phyloP scores from a whole-genome alignment of 2,797 vertebrate species.

The Pteronotus mesoamericanus region DNA sequence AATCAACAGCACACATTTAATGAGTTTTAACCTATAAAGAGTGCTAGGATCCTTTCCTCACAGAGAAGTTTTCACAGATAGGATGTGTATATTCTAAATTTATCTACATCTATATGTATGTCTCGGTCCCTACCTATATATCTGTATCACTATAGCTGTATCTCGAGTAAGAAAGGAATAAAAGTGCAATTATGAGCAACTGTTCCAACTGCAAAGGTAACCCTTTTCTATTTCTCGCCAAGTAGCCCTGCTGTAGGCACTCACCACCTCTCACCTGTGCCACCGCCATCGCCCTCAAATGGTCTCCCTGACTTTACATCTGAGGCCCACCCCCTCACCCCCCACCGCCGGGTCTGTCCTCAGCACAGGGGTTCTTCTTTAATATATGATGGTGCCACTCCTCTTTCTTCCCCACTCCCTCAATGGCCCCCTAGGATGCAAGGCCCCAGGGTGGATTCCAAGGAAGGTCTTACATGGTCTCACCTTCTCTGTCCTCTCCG shows the following conservation, averaged over 20 bases:
- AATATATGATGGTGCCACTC: neutral
- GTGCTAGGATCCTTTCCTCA: neutral
- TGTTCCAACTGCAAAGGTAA: neutral
- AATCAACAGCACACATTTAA: slow-evolving; percentile 16
- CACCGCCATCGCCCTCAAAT: neutral
- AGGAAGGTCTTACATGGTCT: neutral
- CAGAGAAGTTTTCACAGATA: neutral
- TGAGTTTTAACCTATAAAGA: neutral
- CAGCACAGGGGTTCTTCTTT: neutral
- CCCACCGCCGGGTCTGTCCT: neutral
- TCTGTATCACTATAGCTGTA: too few species aligned
- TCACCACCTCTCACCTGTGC: neutral
- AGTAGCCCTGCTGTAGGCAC: neutral
- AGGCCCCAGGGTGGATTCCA: neutral
- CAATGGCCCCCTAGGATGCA: neutral
- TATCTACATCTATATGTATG: neutral
- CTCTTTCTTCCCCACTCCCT: neutral
- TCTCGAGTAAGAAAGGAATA: neutral
- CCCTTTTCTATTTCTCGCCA: neutral
- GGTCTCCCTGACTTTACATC: neutral
- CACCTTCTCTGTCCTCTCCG: neutral
- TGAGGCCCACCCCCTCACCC: too few species aligned
- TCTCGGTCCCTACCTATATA: neutral
- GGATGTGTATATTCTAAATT: neutral
- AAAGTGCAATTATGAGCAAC: neutral